These are phyloP conservation scores for Chanos chanos DNA, from an alignment of 2,797 vertebrate genomes.

Conservation along the genomic window DNA sequence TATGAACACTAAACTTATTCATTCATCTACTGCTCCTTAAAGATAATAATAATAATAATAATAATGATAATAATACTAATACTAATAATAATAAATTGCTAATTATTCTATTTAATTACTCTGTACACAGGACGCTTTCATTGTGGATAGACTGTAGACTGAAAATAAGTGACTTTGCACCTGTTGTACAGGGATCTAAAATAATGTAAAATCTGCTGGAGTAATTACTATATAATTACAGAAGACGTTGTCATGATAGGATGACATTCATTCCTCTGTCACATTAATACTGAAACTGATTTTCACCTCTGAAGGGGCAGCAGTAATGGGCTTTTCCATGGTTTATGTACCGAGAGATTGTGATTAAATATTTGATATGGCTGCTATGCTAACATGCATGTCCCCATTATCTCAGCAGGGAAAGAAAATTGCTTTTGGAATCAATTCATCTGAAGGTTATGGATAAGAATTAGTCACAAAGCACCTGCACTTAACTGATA, in stretches of 20 bases:
- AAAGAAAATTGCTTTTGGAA: constrained; percentile 14
- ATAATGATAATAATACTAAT: too few species aligned
- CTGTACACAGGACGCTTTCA: too few species aligned
- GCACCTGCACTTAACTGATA: constrained; percentile 36
- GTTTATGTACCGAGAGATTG: constrained; percentile 18
- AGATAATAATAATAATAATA: too few species aligned
- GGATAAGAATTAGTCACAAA: constrained; percentile 27
- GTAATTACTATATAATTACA: constrained; percentile 7
- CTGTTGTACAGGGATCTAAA: too few species aligned
- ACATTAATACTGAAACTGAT: neutral
- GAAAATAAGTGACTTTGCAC: too few species aligned
- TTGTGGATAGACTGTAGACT: too few species aligned
- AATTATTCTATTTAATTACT: too few species aligned
- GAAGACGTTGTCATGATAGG: constrained; percentile 9
- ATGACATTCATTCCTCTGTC: neutral
- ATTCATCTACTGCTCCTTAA: too few species aligned
- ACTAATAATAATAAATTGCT: too few species aligned
- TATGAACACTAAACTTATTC: too few species aligned
- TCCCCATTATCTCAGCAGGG: constrained; percentile 24
- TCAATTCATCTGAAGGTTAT: constrained; percentile 32
- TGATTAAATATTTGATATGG: constrained; percentile 42
- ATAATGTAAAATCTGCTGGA: too few species aligned
- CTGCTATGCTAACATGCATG: constrained; percentile 32
- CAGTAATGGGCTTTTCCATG: constrained; percentile 3
- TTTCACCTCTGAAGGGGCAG: neutral